Percentiles rank a stretch among this genome's conserved stretches.
Evolutionary conservation across 2,113 vertebrate genomes (phyloP).

Genomic region (Myotis lucifugus): DNA sequence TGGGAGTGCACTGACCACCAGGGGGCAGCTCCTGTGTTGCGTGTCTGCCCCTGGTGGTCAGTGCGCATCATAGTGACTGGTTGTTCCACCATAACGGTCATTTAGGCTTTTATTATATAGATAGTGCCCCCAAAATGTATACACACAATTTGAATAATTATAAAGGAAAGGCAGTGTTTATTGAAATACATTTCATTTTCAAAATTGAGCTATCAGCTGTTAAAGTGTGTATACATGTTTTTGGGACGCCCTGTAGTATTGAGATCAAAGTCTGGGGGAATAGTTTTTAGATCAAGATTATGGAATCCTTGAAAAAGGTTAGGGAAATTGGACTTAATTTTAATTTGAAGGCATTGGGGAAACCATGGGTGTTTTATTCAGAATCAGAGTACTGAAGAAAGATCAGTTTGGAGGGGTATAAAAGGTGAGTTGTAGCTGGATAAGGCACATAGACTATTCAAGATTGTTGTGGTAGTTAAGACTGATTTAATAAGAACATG

Average conservation of each 20-base stretch:
- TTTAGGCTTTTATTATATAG: background rate
- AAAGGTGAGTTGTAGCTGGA: background rate
- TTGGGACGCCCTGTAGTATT: background rate
- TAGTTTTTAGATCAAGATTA: background rate
- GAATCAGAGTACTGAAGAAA: conserved; percentile 3
- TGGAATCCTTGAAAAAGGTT: conserved; percentile 39
- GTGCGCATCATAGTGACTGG: too few species aligned
- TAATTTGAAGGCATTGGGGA: conserved; percentile 34
- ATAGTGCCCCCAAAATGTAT: too few species aligned
- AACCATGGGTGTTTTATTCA: background rate
- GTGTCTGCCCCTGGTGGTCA: too few species aligned
- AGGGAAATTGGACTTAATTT: conserved; percentile 22
- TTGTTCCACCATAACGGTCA: too few species aligned
- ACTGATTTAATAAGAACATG: background rate
- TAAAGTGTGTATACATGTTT: too few species aligned
- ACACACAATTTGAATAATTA: too few species aligned
- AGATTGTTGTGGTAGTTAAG: background rate
- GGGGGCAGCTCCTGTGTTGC: too few species aligned
- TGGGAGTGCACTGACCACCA: too few species aligned
- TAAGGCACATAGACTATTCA: background rate
- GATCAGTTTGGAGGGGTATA: background rate
- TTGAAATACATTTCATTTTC: too few species aligned
- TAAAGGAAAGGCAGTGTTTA: too few species aligned
- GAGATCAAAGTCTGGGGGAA: conserved; percentile 1
- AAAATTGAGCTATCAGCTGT: too few species aligned